These are phyloP conservation scores for Rhabdornis inornatus DNA, from an alignment of 2,113 vertebrate genomes.

Conservation along the genomic window DNA sequence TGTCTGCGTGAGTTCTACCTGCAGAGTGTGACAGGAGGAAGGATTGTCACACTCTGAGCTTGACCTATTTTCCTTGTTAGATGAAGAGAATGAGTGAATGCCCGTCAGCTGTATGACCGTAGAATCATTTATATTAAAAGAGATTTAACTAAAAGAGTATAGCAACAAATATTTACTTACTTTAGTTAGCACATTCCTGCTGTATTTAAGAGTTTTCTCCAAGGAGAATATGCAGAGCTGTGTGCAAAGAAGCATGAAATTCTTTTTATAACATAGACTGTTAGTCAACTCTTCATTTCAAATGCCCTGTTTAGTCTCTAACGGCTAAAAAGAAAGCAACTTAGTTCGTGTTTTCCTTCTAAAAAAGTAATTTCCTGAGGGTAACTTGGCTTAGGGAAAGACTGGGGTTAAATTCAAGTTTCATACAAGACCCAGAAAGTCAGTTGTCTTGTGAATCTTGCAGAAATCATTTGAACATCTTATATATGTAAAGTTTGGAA, in stretches of 20 bases:
- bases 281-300: slow-evolving; percentile 12
- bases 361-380: slow-evolving; percentile 1
- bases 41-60: background rate
- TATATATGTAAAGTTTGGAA: background rate
- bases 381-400: background rate
- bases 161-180: slow-evolving; percentile 10
- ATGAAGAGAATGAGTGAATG: background rate
- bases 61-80: slow-evolving; percentile 9
- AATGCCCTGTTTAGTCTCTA: background rate
- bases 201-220: background rate
- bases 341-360: background rate
- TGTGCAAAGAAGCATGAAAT: background rate
- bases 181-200: background rate
- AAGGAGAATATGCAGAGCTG: background rate
- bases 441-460: background rate
- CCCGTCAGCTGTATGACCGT: background rate
- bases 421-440: background rate
- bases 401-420: background rate
- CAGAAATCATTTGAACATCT: background rate
- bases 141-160: background rate
- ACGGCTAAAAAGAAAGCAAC: background rate
- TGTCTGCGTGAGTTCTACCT: background rate
- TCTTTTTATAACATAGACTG: background rate
- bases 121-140: background rate
- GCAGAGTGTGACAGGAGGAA: background rate